phyloP scores from a whole-genome alignment of 2,888 invertebrate genomes.

The Netelia fuscicornis region DNA sequence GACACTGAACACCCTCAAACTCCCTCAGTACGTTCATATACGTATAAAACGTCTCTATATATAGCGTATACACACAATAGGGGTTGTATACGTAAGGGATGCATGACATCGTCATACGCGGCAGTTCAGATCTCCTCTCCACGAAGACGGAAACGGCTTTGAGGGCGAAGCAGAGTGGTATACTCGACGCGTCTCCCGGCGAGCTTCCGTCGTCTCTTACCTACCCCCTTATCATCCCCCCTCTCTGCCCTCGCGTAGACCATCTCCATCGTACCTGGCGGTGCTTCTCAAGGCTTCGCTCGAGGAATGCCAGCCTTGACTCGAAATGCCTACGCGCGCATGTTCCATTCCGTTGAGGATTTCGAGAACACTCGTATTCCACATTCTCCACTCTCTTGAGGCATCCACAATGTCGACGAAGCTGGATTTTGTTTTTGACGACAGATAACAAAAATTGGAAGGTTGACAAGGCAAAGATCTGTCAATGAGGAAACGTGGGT shows the following conservation, averaged over 20 bases:
- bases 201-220: conserved; percentile 66
- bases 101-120: conserved; percentile 40
- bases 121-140: conserved; percentile 67
- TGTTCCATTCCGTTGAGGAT: conserved; percentile 20
- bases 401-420: neutral
- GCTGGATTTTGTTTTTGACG: conserved; percentile 3
- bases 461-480: too few species aligned
- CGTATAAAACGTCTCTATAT: neutral
- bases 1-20: conserved; percentile 29
- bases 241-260: neutral
- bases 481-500: too few species aligned
- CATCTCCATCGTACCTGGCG: conserved; percentile 14
- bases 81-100: conserved; percentile 36
- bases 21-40: conserved; percentile 49
- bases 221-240: conserved; percentile 28
- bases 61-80: conserved; percentile 57
- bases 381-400: conserved; percentile 43
- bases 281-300: conserved; percentile 64
- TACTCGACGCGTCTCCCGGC: conserved; percentile 79
- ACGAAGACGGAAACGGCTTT: conserved; percentile 77
- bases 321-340: conserved; percentile 31
- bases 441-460: neutral
- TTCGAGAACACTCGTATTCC: conserved; percentile 38
- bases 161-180: conserved; percentile 77
- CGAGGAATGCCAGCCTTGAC: conserved; percentile 57